Evolutionary conservation across 2,888 invertebrate species (phyloP).

Genomic region (Hoplodrina ambigua): DNA sequence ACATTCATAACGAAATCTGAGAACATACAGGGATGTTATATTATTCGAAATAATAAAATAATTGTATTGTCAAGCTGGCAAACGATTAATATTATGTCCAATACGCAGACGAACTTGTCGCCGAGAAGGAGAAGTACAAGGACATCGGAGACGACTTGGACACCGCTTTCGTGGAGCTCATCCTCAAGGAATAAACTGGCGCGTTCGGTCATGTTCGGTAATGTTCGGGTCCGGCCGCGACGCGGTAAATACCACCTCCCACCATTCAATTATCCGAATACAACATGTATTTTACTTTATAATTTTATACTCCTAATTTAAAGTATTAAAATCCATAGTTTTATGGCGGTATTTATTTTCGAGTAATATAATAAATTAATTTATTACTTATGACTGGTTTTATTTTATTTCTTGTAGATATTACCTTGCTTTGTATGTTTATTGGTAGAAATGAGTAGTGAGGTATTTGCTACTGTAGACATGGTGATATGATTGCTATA

Average conservation of each 20-base stretch:
- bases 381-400: constrained; percentile 82
- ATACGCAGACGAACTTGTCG: constrained; percentile 96
- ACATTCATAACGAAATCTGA: constrained; percentile 14
- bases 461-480: constrained; percentile 5
- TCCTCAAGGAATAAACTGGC: constrained; percentile 92
- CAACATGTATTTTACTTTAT: constrained; percentile 83
- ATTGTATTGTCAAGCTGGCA: constrained; percentile 33
- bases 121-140: constrained; percentile 99
- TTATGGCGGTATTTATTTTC: constrained; percentile 89
- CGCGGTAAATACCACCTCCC: constrained; percentile 70
- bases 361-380: constrained; percentile 87
- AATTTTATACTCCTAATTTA: constrained; percentile 88
- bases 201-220: constrained; percentile 47
- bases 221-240: constrained; percentile 55
- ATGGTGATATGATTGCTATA: constrained; percentile 2
- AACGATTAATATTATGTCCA: constrained; percentile 61
- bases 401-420: constrained; percentile 63
- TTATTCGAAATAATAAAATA: constrained; percentile 27
- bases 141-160: constrained; percentile 99
- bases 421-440: constrained; percentile 16
- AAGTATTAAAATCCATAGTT: constrained; percentile 87
- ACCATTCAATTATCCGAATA: constrained; percentile 83
- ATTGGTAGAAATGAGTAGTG: constrained; percentile 1
- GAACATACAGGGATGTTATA: constrained; percentile 25
- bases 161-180: constrained; percentile 98